These are phyloP conservation scores for Larimichthys crocea DNA, from an alignment of 2,113 vertebrate genomes.

Conservation along the genomic window DNA sequence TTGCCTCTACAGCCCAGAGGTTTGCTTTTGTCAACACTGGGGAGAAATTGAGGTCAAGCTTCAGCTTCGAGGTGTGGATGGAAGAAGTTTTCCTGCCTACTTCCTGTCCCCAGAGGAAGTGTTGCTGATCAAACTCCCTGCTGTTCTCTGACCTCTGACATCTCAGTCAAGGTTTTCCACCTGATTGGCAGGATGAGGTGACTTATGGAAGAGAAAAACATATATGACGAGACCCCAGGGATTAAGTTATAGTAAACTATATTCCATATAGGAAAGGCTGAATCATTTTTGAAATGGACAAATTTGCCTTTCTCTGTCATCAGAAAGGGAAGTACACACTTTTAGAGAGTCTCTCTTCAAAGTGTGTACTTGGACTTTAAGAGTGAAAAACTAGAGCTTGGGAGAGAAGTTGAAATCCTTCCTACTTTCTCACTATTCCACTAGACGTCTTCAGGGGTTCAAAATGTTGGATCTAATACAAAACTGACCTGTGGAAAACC, in stretches of 20 bases:
- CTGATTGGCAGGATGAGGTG: slow-evolving; percentile 40
- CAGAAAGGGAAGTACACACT: not conserved
- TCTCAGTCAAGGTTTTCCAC: slow-evolving; percentile 39
- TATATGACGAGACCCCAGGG: not conserved
- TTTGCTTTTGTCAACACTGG: slow-evolving; percentile 46
- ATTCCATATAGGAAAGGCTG: not conserved
- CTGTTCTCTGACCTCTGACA: slow-evolving; percentile 70
- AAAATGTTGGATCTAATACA: not conserved
- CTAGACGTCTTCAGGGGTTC: not conserved
- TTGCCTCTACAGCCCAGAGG: slow-evolving; percentile 6
- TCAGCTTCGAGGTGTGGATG: slow-evolving; percentile 33
- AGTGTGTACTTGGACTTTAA: not conserved
- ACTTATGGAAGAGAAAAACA: slow-evolving; percentile 21
- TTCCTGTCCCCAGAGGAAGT: slow-evolving; percentile 69
- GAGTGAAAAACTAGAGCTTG: not conserved
- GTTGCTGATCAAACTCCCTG: slow-evolving; percentile 47
- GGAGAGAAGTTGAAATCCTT: not conserved
- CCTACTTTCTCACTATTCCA: not conserved
- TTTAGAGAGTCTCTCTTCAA: not conserved
- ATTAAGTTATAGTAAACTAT: not conserved
- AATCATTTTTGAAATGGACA: not conserved
- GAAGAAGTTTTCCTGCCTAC: slow-evolving; percentile 51
- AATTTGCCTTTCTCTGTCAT: not conserved
- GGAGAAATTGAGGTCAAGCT: slow-evolving; percentile 33
- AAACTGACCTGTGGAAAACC: not conserved